A percentile compares a stretch with the other conserved stretches of the same genome.
These are phyloP conservation scores for Berghia stephanieae DNA, from an alignment of 1,140 invertebrate species.

Conservation along the genomic window DNA sequence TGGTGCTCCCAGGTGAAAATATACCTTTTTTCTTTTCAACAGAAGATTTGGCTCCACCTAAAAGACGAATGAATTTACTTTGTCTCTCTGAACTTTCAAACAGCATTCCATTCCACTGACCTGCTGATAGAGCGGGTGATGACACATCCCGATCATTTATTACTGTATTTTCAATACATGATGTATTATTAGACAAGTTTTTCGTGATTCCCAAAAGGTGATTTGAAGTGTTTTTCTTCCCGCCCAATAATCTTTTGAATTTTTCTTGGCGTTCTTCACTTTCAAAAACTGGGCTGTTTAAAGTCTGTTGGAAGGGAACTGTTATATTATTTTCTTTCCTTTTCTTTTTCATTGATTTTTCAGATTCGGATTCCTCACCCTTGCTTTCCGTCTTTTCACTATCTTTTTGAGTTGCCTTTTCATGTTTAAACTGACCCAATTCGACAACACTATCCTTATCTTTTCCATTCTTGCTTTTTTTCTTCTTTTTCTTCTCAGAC, in stretches of 20 bases:
- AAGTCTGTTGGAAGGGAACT: too few relatives aligned
- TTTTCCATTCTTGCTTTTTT: too few relatives aligned
- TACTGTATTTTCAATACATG: background rate
- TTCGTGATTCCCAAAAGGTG: background rate
- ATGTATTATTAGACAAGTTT: background rate
- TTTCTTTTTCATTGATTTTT: constrained; percentile 7
- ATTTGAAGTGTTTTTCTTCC: background rate
- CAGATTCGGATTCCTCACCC: background rate
- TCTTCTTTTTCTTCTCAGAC: too few relatives aligned
- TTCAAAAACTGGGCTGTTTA: too few relatives aligned
- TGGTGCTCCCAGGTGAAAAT: background rate
- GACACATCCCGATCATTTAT: background rate
- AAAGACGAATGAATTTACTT: constrained; percentile 47
- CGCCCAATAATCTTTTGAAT: constrained; percentile 23
- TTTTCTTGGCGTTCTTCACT: too few relatives aligned
- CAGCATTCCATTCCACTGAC: constrained; percentile 47
- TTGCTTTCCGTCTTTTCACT: constrained; percentile 16
- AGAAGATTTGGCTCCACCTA: constrained; percentile 40
- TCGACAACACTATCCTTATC: too few relatives aligned
- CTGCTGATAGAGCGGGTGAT: background rate
- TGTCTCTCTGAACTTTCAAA: constrained; percentile 42
- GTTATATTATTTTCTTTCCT: constrained; percentile 26
- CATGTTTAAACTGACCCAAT: background rate
- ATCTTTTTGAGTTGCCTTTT: constrained; percentile 1
- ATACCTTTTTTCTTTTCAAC: background rate